Base-by-base conservation (phyloP, 2,888 invertebrate genomes). In the Augiades crinisus region DNA sequence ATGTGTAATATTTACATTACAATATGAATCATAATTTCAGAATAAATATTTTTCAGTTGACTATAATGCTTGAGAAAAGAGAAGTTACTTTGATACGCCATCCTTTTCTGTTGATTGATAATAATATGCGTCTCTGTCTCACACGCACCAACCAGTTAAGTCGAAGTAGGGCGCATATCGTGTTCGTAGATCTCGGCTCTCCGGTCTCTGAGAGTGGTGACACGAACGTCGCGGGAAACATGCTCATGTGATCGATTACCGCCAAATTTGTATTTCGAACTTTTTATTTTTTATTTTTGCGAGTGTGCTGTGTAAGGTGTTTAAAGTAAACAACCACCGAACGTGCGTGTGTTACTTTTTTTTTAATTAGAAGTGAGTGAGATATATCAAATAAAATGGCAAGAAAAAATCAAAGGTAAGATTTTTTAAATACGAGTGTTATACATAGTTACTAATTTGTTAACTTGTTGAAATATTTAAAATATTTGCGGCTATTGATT, bases 91-190 rank as follows among this genome's bases (percentile, higher is more conserved):
- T 17, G 5, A 40, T 13, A 5, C 27, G 41, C 40, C 37, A 40
- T 55, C 58, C 59, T 59, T 67, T 63, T 77, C 75, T 64, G 57
- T 56, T 65, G 12, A 24, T 49, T 55, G 47, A 52, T 58, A 56
- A 57, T 60, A 60, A 63, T 63, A 59, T 62, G 68, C 68, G 63
- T 59, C 84, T 81, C 85, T 77, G 64, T 86, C 81, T 68, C 70
- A 71, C 78, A 69, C 60, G 72, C 75, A 62, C 61, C 53, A 49
- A 79, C 79, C 79, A 75, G 80, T 75, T 80, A 67, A 71, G 71
- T 63, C 70, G 80, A 88, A 89, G 88, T 88, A 89, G 88, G 88
- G 84, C 87, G 86, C 70, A 68, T 73, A 74, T 67, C 71, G 80
- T 71, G 77, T 73, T 67, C 73, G 80, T 68, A 77, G 82, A 83